Percentiles rank a stretch among this genome's conserved stretches.
Evolutionary conservation across 2,113 vertebrate genomes (phyloP).

Genomic region (Phoenicopterus ruber): DNA sequence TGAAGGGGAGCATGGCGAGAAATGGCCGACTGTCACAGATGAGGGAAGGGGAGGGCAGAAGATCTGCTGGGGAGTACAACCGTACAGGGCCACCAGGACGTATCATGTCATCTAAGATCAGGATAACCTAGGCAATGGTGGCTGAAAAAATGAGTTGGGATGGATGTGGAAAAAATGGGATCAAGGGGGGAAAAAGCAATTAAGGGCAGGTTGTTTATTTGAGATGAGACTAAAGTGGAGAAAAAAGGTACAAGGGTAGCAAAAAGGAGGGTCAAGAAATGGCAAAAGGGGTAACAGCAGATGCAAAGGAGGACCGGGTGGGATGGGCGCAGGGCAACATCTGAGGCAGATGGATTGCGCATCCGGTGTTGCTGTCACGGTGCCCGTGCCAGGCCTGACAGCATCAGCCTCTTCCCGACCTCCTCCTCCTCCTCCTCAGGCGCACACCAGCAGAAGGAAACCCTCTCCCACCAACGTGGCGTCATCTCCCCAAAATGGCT

Average conservation of each 20-base stretch:
- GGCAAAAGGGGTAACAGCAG: neutral
- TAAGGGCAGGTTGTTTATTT: neutral
- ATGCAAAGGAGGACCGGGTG: neutral
- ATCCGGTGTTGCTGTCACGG: rapidly evolving
- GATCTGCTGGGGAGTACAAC: neutral
- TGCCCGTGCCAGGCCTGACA: neutral
- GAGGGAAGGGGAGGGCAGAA: neutral
- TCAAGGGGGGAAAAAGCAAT: neutral
- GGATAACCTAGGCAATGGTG: neutral
- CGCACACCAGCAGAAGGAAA: neutral
- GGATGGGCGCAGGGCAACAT: neutral
- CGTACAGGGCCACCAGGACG: neutral
- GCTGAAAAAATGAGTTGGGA: neutral
- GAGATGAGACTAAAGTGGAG: neutral
- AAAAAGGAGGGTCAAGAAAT: neutral
- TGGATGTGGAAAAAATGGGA: neutral
- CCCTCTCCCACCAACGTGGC: neutral
- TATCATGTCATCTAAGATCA: neutral
- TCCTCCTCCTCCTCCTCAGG: neutral
- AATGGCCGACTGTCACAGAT: rapidly evolving
- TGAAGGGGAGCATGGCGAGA: neutral
- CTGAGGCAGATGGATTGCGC: rapidly evolving
- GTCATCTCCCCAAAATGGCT: neutral
- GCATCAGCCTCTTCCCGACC: neutral
- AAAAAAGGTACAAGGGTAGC: neutral